These are phyloP conservation scores for Empis livida DNA, from an alignment of 2,888 invertebrate genomes.

Conservation along the genomic window DNA sequence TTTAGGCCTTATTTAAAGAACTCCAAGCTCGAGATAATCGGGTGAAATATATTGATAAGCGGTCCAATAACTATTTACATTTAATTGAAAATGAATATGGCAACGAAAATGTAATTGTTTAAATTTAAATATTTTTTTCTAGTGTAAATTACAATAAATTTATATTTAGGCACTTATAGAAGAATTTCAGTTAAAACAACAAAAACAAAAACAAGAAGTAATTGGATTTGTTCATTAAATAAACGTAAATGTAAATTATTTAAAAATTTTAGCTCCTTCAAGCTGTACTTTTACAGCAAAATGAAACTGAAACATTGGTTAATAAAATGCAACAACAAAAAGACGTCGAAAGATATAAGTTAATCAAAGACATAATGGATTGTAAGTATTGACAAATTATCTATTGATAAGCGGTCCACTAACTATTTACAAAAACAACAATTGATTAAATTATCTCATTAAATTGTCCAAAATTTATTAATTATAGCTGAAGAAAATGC, in stretches of 20 bases:
- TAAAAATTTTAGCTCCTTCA: conserved; percentile 38
- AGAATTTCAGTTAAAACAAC: conserved; percentile 15
- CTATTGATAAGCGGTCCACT: too few species aligned
- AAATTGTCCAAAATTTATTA: not conserved
- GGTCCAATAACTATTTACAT: conserved; percentile 4
- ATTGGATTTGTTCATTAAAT: not conserved
- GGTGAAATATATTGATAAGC: not conserved
- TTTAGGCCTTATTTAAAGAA: conserved; percentile 13
- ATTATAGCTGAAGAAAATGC: conserved; percentile 49
- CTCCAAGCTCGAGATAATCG: conserved; percentile 9
- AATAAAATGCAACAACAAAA: conserved; percentile 53
- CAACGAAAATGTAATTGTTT: conserved; percentile 16
- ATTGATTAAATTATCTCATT: too few species aligned
- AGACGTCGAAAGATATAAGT: conserved; percentile 46
- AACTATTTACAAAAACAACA: too few species aligned
- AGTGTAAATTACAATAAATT: not conserved
- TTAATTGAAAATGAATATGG: conserved; percentile 13
- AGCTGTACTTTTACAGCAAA: conserved; percentile 43
- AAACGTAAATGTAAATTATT: conserved; percentile 16
- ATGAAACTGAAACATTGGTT: conserved; percentile 51
- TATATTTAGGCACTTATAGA: conserved; percentile 15
- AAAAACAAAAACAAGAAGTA: conserved; percentile 18
- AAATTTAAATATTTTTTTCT: not conserved
- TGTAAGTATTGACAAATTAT: conserved; percentile 23
- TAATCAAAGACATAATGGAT: conserved; percentile 47